Evolutionary conservation across 2,888 invertebrate species (phyloP).

Genomic region (Zeuzera pyrina): DNA sequence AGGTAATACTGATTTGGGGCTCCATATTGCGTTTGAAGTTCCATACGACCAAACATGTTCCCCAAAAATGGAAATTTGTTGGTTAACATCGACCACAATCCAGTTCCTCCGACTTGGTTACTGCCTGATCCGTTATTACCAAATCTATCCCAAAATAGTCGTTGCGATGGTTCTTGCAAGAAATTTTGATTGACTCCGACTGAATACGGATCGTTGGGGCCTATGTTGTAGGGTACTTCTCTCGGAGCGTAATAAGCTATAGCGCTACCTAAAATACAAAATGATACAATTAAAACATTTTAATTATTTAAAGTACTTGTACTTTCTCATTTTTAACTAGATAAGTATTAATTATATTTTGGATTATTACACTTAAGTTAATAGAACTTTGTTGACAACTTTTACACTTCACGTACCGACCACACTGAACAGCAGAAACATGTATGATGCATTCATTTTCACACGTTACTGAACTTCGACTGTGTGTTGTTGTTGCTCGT

Average conservation of each 20-base stretch:
- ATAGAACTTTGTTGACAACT: background rate
- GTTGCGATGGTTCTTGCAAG: constrained; percentile 47
- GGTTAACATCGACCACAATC: constrained; percentile 52
- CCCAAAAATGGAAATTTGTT: constrained; percentile 60
- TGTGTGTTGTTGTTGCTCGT: constrained; percentile 56
- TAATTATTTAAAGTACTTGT: background rate
- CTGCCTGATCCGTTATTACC: constrained; percentile 39
- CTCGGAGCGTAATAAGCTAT: constrained; percentile 47
- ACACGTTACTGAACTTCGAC: constrained; percentile 49
- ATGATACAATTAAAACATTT: constrained; percentile 7
- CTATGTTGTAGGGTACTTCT: constrained; percentile 46
- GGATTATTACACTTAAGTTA: background rate
- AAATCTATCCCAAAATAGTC: constrained; percentile 42
- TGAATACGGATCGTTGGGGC: constrained; percentile 45
- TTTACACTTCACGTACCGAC: constrained; percentile 54
- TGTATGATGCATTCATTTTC: constrained; percentile 56
- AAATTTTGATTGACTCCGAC: constrained; percentile 34
- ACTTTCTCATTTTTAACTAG: background rate
- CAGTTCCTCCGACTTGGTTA: constrained; percentile 62
- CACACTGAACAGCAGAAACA: constrained; percentile 47
- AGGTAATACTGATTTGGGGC: constrained; percentile 29
- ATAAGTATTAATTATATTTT: background rate
- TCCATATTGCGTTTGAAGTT: constrained; percentile 37
- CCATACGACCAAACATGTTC: constrained; percentile 59
- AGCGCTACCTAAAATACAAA: constrained; percentile 44